Conservation (phyloP, 2,888 invertebrate genomes). For the Eupithecia vulgata region DNA sequence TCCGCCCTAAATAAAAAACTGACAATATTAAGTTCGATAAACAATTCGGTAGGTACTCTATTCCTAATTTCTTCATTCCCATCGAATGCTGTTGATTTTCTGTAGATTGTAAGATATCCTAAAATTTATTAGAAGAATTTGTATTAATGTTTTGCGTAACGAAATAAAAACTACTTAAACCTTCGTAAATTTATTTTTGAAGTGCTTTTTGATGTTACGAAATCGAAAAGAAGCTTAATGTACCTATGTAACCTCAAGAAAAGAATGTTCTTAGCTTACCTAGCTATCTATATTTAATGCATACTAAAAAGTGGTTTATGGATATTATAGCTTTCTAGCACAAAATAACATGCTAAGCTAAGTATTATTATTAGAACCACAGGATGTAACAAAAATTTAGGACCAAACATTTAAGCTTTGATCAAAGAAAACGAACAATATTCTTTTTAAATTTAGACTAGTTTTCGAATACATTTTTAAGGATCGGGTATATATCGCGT, state of each 20-base stretch:
- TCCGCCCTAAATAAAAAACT: neutral
- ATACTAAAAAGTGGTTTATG: neutral
- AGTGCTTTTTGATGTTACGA: neutral
- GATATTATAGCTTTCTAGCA: conserved; percentile 29
- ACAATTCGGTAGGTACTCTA: neutral
- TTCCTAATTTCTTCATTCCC: conserved; percentile 1
- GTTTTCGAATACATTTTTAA: no score
- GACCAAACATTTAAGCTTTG: no score
- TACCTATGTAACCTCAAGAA: neutral
- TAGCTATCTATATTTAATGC: neutral
- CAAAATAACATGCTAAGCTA: conserved; percentile 37
- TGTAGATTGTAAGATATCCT: no score
- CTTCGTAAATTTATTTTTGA: no score
- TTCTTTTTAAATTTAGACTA: no score
- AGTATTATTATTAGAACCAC: conserved; percentile 30
- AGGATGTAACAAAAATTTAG: no score
- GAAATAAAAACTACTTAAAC: no score
- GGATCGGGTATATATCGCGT: no score
- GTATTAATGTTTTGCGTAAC: no score
- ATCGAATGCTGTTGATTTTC: neutral
- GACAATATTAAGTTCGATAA: neutral
- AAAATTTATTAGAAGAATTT: no score
- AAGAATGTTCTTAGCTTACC: neutral
- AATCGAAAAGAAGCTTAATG: neutral
- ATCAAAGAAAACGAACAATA: no score